phyloP scores from a whole-genome alignment of 2,797 vertebrate species.

The Alosa sapidissima region DNA sequence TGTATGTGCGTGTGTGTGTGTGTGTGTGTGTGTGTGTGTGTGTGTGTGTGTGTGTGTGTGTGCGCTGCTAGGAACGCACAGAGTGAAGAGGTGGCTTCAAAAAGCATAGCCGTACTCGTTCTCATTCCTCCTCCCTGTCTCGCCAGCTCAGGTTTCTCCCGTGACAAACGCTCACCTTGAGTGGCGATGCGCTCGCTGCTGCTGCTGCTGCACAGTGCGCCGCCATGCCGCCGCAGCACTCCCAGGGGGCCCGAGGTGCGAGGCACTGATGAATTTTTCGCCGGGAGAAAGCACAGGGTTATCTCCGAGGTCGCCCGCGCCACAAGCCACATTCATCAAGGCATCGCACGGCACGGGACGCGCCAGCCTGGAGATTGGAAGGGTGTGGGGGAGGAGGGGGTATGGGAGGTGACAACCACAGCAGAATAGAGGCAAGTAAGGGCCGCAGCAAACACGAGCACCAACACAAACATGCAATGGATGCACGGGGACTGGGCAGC shows the following conservation, averaged over 20 bases:
- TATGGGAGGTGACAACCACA: background rate
- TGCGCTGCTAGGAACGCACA: background rate
- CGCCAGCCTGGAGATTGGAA: background rate
- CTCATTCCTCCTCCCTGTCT: constrained; percentile 34
- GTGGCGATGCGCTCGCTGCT: constrained; percentile 66
- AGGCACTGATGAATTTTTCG: constrained; percentile 76
- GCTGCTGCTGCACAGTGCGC: background rate
- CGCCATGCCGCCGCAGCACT: background rate
- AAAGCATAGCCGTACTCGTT: constrained; percentile 27
- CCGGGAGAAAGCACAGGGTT: constrained; percentile 70
- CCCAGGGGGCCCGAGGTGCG: constrained; percentile 42
- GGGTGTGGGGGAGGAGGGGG: background rate
- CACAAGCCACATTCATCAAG: constrained; percentile 76
- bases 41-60: background rate
- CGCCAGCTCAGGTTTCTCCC: constrained; percentile 33
- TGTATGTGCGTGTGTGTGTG: constrained; percentile 4
- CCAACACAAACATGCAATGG: constrained; percentile 33
- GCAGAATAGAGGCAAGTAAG: constrained; percentile 29
- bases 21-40: background rate
- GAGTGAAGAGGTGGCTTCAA: background rate
- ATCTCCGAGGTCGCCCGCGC: constrained; percentile 73
- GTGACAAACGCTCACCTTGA: constrained; percentile 83
- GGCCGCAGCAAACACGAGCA: constrained; percentile 32
- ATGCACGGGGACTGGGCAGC: constrained; percentile 24
- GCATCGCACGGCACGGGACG: constrained; percentile 49